Conservation (phyloP, 2,888 invertebrate genomes). For the Sphecodes monilicornis region DNA sequence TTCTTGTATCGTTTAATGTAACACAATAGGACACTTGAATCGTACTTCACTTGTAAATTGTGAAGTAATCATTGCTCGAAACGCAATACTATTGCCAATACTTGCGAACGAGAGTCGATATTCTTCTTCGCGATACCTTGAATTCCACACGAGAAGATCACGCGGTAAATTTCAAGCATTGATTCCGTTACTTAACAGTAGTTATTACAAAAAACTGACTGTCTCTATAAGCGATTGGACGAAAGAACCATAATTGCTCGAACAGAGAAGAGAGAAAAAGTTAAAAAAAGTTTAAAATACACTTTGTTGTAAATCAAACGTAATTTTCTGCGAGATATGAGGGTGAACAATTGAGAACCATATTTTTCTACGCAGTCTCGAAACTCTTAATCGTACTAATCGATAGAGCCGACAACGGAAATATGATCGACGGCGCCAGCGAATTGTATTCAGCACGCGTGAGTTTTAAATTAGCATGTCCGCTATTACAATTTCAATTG, state of each 20-base stretch:
- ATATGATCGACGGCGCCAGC: slow-evolving; percentile 50
- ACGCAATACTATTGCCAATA: not conserved
- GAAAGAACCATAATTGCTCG: slow-evolving; percentile 38
- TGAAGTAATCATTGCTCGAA: slow-evolving; percentile 61
- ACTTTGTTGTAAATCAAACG: slow-evolving; percentile 69
- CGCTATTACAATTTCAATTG: not conserved
- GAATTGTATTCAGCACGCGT: slow-evolving; percentile 15
- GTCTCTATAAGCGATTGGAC: slow-evolving; percentile 47
- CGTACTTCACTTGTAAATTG: slow-evolving; percentile 33
- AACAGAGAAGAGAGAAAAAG: slow-evolving; percentile 41
- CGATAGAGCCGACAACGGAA: slow-evolving; percentile 54
- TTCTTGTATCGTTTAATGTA: slow-evolving; percentile 27
- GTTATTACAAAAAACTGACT: slow-evolving; percentile 33
- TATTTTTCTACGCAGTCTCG: slow-evolving; percentile 82
- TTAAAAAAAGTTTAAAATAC: slow-evolving; percentile 43
- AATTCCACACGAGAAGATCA: not conserved
- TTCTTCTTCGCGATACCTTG: not conserved
- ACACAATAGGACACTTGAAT: slow-evolving; percentile 28
- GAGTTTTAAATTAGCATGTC: slow-evolving; percentile 35
- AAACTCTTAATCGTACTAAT: slow-evolving; percentile 70
- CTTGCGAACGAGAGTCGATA: too few species aligned
- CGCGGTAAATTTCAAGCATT: slow-evolving; percentile 54
- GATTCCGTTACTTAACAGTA: slow-evolving; percentile 46
- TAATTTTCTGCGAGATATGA: slow-evolving; percentile 65
- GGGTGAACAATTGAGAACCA: slow-evolving; percentile 71